Conservation (phyloP, 2,113 vertebrate species). For the Pollimyrus isidori region DNA sequence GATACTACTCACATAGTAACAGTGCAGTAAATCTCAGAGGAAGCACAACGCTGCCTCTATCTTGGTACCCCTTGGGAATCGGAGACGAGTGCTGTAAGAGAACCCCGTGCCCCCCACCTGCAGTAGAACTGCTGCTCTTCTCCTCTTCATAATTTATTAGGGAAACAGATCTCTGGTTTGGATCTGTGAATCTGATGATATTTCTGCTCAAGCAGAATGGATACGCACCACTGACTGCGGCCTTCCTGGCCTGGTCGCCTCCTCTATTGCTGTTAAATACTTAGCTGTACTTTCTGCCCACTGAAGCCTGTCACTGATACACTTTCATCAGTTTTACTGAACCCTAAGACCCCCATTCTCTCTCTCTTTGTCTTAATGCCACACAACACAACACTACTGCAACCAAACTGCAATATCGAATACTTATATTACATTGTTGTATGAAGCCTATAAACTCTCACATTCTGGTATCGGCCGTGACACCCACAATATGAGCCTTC, state of each 20-base stretch:
- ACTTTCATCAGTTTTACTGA: background rate
- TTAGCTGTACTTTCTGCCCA: background rate
- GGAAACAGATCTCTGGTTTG: background rate
- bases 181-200: background rate
- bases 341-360: background rate
- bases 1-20: background rate
- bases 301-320: background rate
- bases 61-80: background rate
- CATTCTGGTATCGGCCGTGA: background rate
- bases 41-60: background rate
- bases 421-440: background rate
- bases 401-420: background rate
- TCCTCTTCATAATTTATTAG: background rate
- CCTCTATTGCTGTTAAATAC: background rate
- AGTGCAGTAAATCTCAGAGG: constrained; percentile 1
- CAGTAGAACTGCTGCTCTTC: background rate
- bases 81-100: background rate
- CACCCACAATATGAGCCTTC: background rate
- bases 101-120: background rate
- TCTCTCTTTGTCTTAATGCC: background rate
- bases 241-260: background rate
- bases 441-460: background rate
- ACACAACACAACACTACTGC: background rate
- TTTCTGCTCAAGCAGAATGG: background rate
- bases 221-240: background rate